Conservation (phyloP, 2,113 vertebrate species). For the Tyrannus savana region DNA sequence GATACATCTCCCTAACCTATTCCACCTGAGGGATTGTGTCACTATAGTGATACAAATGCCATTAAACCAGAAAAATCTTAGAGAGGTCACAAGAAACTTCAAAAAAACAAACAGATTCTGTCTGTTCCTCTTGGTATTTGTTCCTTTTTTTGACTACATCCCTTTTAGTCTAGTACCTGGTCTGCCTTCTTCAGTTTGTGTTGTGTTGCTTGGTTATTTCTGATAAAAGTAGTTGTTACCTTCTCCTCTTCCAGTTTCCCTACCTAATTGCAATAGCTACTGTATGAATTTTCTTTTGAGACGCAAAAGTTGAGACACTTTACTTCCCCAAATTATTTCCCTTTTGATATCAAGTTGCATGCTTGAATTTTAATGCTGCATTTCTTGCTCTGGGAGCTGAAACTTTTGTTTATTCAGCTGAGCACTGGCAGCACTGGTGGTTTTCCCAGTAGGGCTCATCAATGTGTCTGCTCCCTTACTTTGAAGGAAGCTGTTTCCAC, state of each 20-base stretch:
- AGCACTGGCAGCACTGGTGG: neutral
- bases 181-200: neutral
- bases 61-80: neutral
- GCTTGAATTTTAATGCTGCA: conserved; percentile 9
- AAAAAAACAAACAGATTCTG: neutral
- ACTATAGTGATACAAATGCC: neutral
- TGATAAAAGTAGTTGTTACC: neutral
- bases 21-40: neutral
- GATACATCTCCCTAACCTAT: neutral
- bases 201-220: neutral
- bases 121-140: neutral
- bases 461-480: neutral
- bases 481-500: neutral
- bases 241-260: neutral
- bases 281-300: neutral
- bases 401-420: conserved; percentile 2
- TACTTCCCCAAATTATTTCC: neutral
- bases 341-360: neutral
- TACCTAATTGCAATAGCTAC: neutral
- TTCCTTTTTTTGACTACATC: neutral
- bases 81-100: neutral
- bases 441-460: neutral
- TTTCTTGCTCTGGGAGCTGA: neutral
- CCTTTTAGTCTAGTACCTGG: neutral
- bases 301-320: neutral